Base-by-base conservation (phyloP, 2,888 invertebrate genomes). In the Rhagium mordax region DNA sequence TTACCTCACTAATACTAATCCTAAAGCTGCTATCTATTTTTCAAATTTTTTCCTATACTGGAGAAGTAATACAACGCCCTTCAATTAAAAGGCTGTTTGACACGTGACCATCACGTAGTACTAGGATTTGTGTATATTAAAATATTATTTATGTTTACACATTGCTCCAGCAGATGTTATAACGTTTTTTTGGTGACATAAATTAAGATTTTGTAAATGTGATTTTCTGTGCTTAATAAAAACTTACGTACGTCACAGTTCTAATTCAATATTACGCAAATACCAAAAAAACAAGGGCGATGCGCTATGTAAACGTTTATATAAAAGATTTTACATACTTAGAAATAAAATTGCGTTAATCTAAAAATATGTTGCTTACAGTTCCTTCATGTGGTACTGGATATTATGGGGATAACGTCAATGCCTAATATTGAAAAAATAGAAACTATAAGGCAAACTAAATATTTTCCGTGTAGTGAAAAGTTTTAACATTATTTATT, bases 1-100 rank as follows among this genome's bases (percentile, higher is more conserved):
- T 57, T 65, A 65, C 53, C 20, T 24, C 67, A 47, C 41, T 27
- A 57, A 41, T 67, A 47, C 47, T 67, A 67, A 67, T 67, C 57
- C 47, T 47, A n/a, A n/a, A n/a, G 47, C 15, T 65, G 33, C n/a
- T 49, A n/a, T n/a, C n/a, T n/a, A n/a, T 48, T 20, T 53, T 53
- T 66, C 20, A 6, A 29, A 13, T n/a, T 53, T 51, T 29, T 49
- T 66, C 13, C 53, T 33, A 8, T 8, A 53, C 15, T 33, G 53
- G 16, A 13, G 33, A 33, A 29, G 21, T 59, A 33, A n/a, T n/a
- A n/a, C n/a, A n/a, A 59, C 16, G 33, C 15, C 5, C 15, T 65
- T 65, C 53, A 33, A 65, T 65, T 65, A 64, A 64, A 65, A 53
- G n/a, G 5, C 29, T 49, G 13, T 20, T 18, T 53, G 53, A 21